phyloP scores from a whole-genome alignment of 2,113 vertebrate species.

The Meles meles region DNA sequence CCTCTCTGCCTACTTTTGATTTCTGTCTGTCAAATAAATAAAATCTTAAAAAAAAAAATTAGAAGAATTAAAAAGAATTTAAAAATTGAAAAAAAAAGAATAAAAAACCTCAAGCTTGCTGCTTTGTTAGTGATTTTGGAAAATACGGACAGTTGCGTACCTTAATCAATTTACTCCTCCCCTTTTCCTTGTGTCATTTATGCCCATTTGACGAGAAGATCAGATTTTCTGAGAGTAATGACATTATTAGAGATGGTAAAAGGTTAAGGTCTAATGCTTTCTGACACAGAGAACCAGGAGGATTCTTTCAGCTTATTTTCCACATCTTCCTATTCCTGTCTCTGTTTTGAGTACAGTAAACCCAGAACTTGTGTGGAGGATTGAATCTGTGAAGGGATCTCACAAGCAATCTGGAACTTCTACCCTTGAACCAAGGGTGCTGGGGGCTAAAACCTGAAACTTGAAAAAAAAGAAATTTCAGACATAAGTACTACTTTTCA shows the following conservation, averaged over 20 bases:
- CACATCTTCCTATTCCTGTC: not conserved
- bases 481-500: not conserved
- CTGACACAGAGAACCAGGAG: not conserved
- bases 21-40: too few relatives aligned
- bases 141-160: not conserved
- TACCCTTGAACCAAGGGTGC: not conserved
- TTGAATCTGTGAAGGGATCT: not conserved
- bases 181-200: not conserved
- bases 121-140: not conserved
- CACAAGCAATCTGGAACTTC: not conserved
- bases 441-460: conserved; percentile 3
- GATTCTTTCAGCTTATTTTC: not conserved
- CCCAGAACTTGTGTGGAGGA: not conserved
- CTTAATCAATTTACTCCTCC: not conserved
- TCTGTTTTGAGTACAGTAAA: not conserved
- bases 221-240: not conserved
- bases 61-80: too few relatives aligned
- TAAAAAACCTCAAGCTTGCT: not conserved
- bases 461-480: not conserved
- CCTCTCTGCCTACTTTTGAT: too few relatives aligned
- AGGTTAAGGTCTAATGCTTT: not conserved
- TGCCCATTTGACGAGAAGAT: not conserved
- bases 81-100: not conserved
- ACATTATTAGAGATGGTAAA: not conserved
- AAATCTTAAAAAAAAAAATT: too few relatives aligned